phyloP scores from a whole-genome alignment of 2,797 vertebrate species.

The Sebastiscus tertius region DNA sequence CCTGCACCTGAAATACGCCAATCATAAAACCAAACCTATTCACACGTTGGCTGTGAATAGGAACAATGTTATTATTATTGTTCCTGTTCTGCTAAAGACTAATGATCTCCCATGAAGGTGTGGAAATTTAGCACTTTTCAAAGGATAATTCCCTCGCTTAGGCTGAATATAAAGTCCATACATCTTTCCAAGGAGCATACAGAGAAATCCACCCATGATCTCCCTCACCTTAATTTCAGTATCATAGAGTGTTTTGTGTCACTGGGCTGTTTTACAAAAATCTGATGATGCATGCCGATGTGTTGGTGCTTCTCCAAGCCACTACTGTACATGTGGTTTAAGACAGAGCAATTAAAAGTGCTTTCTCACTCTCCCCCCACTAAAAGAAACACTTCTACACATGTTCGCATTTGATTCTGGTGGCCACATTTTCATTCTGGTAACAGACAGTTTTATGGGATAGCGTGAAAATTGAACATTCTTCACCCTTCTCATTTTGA shows the following conservation, averaged over 20 bases:
- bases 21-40: conserved; percentile 51
- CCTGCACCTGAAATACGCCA: conserved; percentile 58
- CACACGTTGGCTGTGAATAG: conserved; percentile 41
- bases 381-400: conserved; percentile 45
- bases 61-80: conserved; percentile 30
- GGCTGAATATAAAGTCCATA: not conserved
- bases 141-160: not conserved
- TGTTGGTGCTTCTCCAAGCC: conserved; percentile 30
- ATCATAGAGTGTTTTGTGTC: not conserved
- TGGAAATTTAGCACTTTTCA: conserved; percentile 6
- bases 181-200: not conserved
- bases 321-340: conserved; percentile 43
- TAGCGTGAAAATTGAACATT: conserved; percentile 52
- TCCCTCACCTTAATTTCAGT: not conserved
- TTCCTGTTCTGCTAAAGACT: conserved; percentile 27
- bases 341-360: conserved; percentile 51
- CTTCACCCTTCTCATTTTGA: conserved; percentile 39
- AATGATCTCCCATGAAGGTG: conserved; percentile 21
- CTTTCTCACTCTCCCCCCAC: conserved; percentile 39
- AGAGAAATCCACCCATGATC: not conserved
- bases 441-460: conserved; percentile 48
- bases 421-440: conserved; percentile 45
- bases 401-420: conserved; percentile 39
- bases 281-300: conserved; percentile 7
- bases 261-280: conserved; percentile 1